Evolutionary conservation across 1,140 invertebrate species (phyloP).

Genomic region (Diabrotica undecimpunctata): DNA sequence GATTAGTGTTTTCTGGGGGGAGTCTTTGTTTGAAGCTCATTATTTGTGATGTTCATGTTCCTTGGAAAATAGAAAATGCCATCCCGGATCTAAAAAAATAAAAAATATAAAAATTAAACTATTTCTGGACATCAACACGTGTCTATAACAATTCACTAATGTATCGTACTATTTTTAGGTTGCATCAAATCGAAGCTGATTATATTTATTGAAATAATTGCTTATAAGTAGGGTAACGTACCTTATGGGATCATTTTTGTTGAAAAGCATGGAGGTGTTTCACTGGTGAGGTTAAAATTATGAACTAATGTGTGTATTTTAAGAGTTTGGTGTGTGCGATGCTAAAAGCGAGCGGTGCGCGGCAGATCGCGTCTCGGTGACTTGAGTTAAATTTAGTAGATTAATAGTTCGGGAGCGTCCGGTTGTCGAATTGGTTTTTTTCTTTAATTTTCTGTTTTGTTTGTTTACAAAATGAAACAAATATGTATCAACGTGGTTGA

Average conservation of each 20-base stretch:
- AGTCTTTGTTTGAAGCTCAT: slow-evolving; percentile 36
- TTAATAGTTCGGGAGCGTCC: slow-evolving; percentile 36
- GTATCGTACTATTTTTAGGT: slow-evolving; percentile 4
- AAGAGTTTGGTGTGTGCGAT: slow-evolving; percentile 28
- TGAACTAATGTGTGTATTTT: slow-evolving; percentile 29
- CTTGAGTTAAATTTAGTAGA: slow-evolving; percentile 38
- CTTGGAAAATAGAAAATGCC: slow-evolving; percentile 20
- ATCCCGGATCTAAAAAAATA: slow-evolving; percentile 16
- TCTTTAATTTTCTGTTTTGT: slow-evolving; percentile 27
- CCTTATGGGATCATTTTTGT: slow-evolving; percentile 16
- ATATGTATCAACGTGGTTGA: background rate
- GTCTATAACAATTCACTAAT: background rate
- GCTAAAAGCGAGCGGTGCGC: slow-evolving; percentile 24
- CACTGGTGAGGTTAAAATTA: slow-evolving; percentile 20
- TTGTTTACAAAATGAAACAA: slow-evolving; percentile 29
- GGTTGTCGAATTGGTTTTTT: slow-evolving; percentile 32
- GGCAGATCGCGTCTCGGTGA: slow-evolving; percentile 27
- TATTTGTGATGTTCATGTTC: slow-evolving; percentile 21
- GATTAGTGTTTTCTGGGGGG: slow-evolving; percentile 28
- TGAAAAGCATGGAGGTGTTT: slow-evolving; percentile 12
- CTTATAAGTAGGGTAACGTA: background rate
- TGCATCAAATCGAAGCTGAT: slow-evolving; percentile 18
- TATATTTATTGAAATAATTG: slow-evolving; percentile 8
- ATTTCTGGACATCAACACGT: background rate
- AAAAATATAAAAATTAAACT: background rate